Base-by-base conservation (phyloP, 1,140 invertebrate species). In the Nixonia krombeini region DNA sequence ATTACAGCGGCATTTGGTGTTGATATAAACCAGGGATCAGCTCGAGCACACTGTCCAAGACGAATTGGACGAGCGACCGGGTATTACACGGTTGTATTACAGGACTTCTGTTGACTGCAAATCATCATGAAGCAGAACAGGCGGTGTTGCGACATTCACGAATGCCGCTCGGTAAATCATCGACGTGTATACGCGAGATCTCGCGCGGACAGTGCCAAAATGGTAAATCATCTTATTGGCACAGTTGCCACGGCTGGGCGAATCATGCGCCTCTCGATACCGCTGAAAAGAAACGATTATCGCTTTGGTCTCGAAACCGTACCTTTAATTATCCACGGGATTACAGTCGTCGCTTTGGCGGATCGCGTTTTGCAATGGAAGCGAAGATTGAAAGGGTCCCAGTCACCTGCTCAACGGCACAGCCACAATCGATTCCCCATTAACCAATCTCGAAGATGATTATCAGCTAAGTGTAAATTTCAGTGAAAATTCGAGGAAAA, bases 21-120 rank as follows among this genome's bases (percentile, higher is more conserved):
- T n/a, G n/a, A n/a, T 49, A 73, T 75, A 78, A 78, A 74, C 73
- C 65, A 58, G 57, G 66, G 66, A 67, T 68, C 61, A 51, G 35
- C 63, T 50, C 58, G 65, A 55, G 73, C 64, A 56, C 70, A 55
- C 63, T 65, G 53, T 38, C 55, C 47, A 64, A 71, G 64, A 71
- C 65, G 64, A 50, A 73, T 70, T 74, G 72, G 50, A 66, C 33
- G 67, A 70, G 70, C 55, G 61, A 55, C 61, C 62, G 50, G 62
- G 56, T n/a, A n/a, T n/a, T n/a, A n/a, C n/a, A 47, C 40, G 61
- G 67, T 68, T 70, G 64, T 53, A 53, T 63, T 62, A 59, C 46
- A 53, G 66, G 50, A 66, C 64, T 68, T 46, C 53, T 52, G 65
- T 64, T 66, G 55, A 68, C 47, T 61, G 61, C 63, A 70, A 70